phyloP scores from a whole-genome alignment of 1,140 invertebrate species.

The Sycophila sp. region DNA sequence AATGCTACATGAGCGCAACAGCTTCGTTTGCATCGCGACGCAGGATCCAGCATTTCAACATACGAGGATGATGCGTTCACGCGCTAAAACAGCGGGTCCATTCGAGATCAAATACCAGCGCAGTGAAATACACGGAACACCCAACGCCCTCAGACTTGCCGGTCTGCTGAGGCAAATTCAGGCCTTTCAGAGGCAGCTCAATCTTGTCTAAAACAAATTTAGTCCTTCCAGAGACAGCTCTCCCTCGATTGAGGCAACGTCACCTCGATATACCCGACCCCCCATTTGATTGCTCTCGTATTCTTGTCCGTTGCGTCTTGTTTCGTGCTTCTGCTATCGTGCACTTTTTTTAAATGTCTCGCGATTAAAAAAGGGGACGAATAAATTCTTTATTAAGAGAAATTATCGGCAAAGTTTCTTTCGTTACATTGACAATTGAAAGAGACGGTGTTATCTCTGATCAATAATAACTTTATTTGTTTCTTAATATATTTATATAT shows the following conservation, averaged over 20 bases:
- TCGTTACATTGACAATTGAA: no score
- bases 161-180: slow-evolving; percentile 56
- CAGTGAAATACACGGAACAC: slow-evolving; percentile 36
- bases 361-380: background rate
- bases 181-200: slow-evolving; percentile 56
- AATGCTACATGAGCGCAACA: slow-evolving; percentile 56
- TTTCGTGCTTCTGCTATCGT: background rate
- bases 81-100: background rate
- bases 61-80: background rate
- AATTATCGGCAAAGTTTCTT: no score
- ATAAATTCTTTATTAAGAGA: background rate
- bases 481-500: slow-evolving; percentile 34
- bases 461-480: slow-evolving; percentile 33
- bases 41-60: slow-evolving; percentile 21
- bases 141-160: slow-evolving; percentile 46
- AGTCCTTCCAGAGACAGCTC: no score
- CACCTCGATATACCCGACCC: no score
- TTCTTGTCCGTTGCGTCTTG: no score
- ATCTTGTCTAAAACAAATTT: no score
- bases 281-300: no score
- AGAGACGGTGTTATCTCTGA: background rate
- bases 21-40: slow-evolving; percentile 51
- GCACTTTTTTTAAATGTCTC: background rate
- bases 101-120: background rate
- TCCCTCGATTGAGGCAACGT: no score